Percentiles rank a stretch among this genome's conserved stretches.
Conservation (phyloP, 2,113 vertebrate genomes). For the cat (Felis catus) region F.catus_Fca126_mat1.0 CM031414.1:133239001-133239500, state of each 20-base stretch:
- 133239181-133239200: not conserved
- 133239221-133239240: not conserved
- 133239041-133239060: accelerated
- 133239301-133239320: not conserved
- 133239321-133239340: not conserved
- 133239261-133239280: not conserved
- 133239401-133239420: not conserved
- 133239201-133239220: not conserved
- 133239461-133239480: not conserved
- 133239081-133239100: not conserved
- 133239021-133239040: not conserved
- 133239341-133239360: not conserved
- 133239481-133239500: not conserved
- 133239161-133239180: not conserved
- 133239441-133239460: not conserved
- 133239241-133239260: not conserved
- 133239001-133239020: not conserved
- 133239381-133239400: not conserved
- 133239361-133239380: accelerated
- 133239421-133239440: not conserved
- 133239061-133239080: not conserved
- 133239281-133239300: not conserved
- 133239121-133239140: not conserved
- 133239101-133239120: not conserved
- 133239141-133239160: accelerated